Base-by-base conservation (phyloP, 2,113 vertebrate genomes). In the Quiscalus mexicanus region DNA sequence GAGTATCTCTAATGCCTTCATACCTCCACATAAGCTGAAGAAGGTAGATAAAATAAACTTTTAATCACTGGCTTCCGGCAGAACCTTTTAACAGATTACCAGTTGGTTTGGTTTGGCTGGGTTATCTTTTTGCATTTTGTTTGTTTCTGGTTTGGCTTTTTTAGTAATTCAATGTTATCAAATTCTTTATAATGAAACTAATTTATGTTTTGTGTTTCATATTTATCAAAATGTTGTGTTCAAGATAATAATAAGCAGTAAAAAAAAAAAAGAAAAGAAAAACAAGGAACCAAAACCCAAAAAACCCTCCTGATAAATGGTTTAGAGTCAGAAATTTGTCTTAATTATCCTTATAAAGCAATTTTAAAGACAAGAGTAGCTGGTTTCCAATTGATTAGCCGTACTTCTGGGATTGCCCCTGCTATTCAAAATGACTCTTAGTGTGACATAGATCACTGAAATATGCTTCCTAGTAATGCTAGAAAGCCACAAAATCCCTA, bases 341-440 rank as follows among this genome's bases (percentile, higher is more conserved):
- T 90, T 86, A 92, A 92, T 95, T 95, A 96, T 81, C 80, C 35
- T 74, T 80, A 75, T 41, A 84, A 92, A 39, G 8, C 31, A 80
- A 33, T 90, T 92, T 71, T 93, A 60, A 74, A 86, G 55, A 75
- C 49, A 69, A 35, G 47, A 92, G 15, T 80, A 47, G 8, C 79
- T 93, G 64, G 8, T 78, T 86, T 92, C 89, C 68, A 74, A 50
- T 74, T 95, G 90, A 94, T 93, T 90, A 93, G 55, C 67, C 86
- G 41, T 58, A 86, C 31, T 86, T 93, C 55, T 80, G 68, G 59
- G 52, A 84, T 84, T 89, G 27, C 10, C 42, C 25, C 71, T 88
- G 31, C 63, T 86, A 55, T 59, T 94, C 20, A 80, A 83, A 96
- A 77, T 90, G 11, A 39, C n/a, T 88, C 28, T 83, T 83, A 13